Evolutionary conservation across 2,113 vertebrate genomes (phyloP).

Genomic region (Panthera tigris): DNA sequence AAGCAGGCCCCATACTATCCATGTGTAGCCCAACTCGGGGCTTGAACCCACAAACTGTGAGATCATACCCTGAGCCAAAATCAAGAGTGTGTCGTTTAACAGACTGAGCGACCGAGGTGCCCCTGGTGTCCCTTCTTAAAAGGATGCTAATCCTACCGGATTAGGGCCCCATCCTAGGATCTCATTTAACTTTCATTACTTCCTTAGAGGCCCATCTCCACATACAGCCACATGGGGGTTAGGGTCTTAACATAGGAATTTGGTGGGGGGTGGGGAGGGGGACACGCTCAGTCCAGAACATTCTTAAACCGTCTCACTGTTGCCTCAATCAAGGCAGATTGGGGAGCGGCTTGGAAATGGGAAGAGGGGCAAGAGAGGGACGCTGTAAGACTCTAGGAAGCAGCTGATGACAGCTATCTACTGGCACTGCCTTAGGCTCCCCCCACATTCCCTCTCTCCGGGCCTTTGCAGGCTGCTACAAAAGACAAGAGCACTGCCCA

Average conservation of each 20-base stretch:
- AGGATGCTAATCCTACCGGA: neutral
- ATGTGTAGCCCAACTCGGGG: too few species aligned
- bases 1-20: too few species aligned
- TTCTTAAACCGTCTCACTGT: neutral
- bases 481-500: neutral
- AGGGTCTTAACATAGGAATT: neutral
- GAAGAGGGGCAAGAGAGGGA: neutral
- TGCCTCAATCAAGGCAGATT: neutral
- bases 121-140: neutral
- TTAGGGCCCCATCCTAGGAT: neutral
- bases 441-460: neutral
- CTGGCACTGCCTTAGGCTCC: neutral
- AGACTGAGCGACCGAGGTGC: too few species aligned
- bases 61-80: too few species aligned
- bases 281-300: neutral
- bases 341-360: neutral
- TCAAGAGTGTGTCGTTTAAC: too few species aligned
- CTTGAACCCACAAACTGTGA: too few species aligned
- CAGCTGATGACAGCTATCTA: too few species aligned
- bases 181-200: neutral
- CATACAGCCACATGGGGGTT: neutral
- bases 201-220: neutral
- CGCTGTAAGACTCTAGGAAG: neutral
- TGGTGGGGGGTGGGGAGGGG: neutral
- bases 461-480: neutral